These are phyloP conservation scores for Rousettus madagascariensis DNA, from an alignment of 2,797 vertebrate genomes.

Conservation along the genomic window DNA sequence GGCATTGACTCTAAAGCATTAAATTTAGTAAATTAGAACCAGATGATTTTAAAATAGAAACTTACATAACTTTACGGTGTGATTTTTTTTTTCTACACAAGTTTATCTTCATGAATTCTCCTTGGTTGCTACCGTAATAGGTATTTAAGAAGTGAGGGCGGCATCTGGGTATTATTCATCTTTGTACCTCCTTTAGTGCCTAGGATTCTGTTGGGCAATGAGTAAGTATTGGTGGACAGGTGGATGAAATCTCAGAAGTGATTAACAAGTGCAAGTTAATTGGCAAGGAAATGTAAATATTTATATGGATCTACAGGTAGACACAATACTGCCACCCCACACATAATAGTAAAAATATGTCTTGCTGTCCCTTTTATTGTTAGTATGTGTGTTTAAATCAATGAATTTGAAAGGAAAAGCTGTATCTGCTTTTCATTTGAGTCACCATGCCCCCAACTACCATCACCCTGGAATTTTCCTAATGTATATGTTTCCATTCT, in stretches of 20 bases:
- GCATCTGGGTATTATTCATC: background rate
- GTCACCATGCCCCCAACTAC: background rate
- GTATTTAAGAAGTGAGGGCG: slow-evolving; percentile 54
- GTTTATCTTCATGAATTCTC: slow-evolving; percentile 81
- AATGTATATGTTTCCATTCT: background rate
- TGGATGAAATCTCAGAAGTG: slow-evolving; percentile 37
- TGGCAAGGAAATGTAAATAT: slow-evolving; percentile 47
- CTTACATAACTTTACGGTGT: slow-evolving; percentile 84
- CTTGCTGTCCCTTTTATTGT: background rate
- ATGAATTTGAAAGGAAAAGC: background rate
- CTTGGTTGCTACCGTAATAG: slow-evolving; percentile 77
- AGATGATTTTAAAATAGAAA: slow-evolving; percentile 89
- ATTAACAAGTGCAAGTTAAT: slow-evolving; percentile 65
- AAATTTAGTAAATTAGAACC: slow-evolving; percentile 88
- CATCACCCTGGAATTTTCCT: background rate
- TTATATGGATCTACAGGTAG: background rate
- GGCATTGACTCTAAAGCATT: slow-evolving; percentile 84
- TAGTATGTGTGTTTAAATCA: background rate
- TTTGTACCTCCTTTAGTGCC: background rate
- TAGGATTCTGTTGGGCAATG: background rate
- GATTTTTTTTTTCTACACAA: slow-evolving; percentile 67
- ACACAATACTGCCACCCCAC: background rate
- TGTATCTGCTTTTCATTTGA: background rate
- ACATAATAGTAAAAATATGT: background rate
- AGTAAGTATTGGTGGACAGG: background rate